phyloP scores from a whole-genome alignment of 2,888 invertebrate genomes.

The Lepidochrysops patricia region DNA sequence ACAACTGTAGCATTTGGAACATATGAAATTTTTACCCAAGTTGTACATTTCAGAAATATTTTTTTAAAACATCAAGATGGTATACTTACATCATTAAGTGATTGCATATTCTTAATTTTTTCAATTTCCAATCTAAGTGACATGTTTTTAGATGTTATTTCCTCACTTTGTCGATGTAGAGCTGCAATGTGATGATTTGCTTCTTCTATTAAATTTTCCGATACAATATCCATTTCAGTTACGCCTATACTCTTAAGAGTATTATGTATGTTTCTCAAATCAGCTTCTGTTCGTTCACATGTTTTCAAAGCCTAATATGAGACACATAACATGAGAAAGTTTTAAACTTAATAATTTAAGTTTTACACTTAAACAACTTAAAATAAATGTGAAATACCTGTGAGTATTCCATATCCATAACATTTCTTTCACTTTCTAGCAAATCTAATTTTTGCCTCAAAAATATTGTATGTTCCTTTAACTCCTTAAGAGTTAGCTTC shows the following conservation, averaged over 20 bases:
- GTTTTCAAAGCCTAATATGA: conserved; percentile 48
- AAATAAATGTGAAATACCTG: conserved; percentile 38
- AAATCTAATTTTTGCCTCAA: conserved; percentile 54
- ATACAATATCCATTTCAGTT: conserved; percentile 34
- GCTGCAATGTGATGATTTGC: conserved; percentile 45
- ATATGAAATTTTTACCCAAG: too few species aligned
- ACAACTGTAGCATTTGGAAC: too few species aligned
- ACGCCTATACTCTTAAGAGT: conserved; percentile 52
- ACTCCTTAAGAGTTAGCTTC: conserved; percentile 49
- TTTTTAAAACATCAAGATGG: conserved; percentile 12
- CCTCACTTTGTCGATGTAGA: conserved; percentile 54
- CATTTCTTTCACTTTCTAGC: conserved; percentile 55
- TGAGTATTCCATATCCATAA: conserved; percentile 57
- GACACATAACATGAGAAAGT: not conserved
- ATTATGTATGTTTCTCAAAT: conserved; percentile 57
- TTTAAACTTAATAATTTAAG: not conserved
- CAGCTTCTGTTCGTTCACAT: conserved; percentile 59
- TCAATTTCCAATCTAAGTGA: conserved; percentile 55
- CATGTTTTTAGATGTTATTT: conserved; percentile 53
- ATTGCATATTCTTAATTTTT: conserved; percentile 39
- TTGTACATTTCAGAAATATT: too few species aligned
- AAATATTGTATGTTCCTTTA: conserved; percentile 55
- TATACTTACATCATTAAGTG: conserved; percentile 40
- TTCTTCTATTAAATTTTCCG: conserved; percentile 44
- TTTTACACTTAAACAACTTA: not conserved